Percentiles rank a stretch among this genome's conserved stretches.
These are phyloP conservation scores for Elachura formosa DNA, from an alignment of 2,113 vertebrate genomes.

Conservation along the genomic window DNA sequence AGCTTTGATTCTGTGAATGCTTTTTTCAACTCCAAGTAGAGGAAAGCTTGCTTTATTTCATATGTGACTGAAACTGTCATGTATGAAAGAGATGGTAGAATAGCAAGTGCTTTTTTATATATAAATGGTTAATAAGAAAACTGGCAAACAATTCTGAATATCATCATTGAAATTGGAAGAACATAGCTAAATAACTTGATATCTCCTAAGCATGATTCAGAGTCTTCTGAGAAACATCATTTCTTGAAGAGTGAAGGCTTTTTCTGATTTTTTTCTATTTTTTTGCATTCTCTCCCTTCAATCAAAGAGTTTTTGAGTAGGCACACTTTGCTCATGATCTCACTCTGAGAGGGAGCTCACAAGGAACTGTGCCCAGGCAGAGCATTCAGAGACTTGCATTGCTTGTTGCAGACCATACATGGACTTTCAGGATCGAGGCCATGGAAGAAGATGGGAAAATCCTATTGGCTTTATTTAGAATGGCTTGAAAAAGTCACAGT, in stretches of 20 bases:
- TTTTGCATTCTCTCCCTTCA: not conserved
- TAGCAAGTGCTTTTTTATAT: not conserved
- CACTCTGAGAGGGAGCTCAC: not conserved
- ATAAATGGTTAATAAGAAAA: not conserved
- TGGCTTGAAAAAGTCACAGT: constrained; percentile 30
- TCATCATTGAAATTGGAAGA: not conserved
- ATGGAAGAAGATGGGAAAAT: constrained; percentile 14
- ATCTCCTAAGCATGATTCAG: not conserved
- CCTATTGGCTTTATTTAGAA: constrained; percentile 32
- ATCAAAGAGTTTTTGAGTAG: not conserved
- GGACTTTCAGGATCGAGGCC: constrained; percentile 29
- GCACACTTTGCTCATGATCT: not conserved
- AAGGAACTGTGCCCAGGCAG: not conserved
- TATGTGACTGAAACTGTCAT: not conserved
- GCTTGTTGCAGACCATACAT: constrained; percentile 38
- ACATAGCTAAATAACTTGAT: not conserved
- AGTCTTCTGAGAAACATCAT: not conserved
- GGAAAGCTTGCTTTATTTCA: not conserved
- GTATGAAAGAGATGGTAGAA: not conserved
- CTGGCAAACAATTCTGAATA: not conserved
- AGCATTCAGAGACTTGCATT: not conserved
- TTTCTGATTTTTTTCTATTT: not conserved
- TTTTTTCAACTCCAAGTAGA: not conserved
- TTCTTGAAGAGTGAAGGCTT: not conserved
- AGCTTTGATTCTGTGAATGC: not conserved